These are phyloP conservation scores for Pollenia angustigena DNA, from an alignment of 2,888 invertebrate genomes.

Conservation along the genomic window DNA sequence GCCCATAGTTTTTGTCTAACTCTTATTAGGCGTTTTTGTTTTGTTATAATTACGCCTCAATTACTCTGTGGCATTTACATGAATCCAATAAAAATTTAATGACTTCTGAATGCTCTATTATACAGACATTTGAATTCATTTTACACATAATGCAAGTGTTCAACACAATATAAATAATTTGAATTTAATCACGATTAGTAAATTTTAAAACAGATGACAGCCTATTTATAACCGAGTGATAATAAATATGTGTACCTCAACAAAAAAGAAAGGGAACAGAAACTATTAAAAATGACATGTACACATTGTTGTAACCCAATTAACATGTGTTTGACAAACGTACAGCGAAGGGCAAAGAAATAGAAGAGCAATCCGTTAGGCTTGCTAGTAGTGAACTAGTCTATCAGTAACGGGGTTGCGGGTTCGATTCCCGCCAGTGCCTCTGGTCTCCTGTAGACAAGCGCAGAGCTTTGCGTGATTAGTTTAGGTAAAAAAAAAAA, in stretches of 20 bases:
- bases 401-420: no score
- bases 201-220: constrained; percentile 59
- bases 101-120: constrained; percentile 48
- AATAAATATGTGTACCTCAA: constrained; percentile 20
- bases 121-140: constrained; percentile 36
- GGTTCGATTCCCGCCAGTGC: no score
- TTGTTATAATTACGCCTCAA: constrained; percentile 6
- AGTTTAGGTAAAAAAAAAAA: no score
- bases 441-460: no score
- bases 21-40: constrained; percentile 19
- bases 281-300: constrained; percentile 29
- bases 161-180: constrained; percentile 52
- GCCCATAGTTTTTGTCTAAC: neutral
- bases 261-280: neutral
- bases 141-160: constrained; percentile 38
- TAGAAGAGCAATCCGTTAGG: neutral
- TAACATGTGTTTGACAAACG: constrained; percentile 49
- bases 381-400: no score
- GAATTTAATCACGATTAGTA: constrained; percentile 62
- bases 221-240: constrained; percentile 41
- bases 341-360: constrained; percentile 16
- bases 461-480: no score
- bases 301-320: neutral
- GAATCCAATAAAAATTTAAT: constrained; percentile 35
- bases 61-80: constrained; percentile 45